Base-by-base conservation (phyloP, 2,113 vertebrate species). In the Xerus inauris region DNA sequence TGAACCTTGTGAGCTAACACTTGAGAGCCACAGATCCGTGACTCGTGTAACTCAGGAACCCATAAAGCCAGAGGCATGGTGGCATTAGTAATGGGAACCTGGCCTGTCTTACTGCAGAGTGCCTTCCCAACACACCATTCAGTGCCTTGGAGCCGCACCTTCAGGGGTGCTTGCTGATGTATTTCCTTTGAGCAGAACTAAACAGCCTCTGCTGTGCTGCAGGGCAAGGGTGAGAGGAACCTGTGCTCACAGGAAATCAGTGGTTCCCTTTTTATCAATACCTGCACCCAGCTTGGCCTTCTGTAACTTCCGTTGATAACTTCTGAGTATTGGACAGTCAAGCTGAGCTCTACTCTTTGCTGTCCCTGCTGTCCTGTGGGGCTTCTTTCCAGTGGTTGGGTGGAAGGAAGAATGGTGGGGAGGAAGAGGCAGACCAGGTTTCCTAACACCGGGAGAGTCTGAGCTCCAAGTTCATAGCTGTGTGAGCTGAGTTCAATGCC, bases 231-330 rank as follows among this genome's bases (percentile, higher is more conserved):
- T 47, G 69, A 86, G 47, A 67, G 59, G 45, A 90, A 82, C 32
- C 13, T 28, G 30, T 2, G 51, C 28, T 90, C 35, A 35, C 92
- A 96, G 92, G 97, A 98, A 97, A 89, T 82, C 35, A 51, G 77
- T 5, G 91, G 90, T 94, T 96, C 96, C 95, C 67, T 35, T 82
- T 94, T 81, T 62, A 91, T 73, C 87, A 62, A 20, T 42, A 49
- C 42, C 30, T 57, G n/a, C n/a, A 47, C 16, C 5, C 12, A 11
- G 3, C 13, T 59, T n/a, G 69, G 73, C 5, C 40, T 13, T 59
- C 51, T 17, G 1, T 7, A 16, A 81, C 54, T 19, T 30, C 69
- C 22, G 20, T 24, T 49, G 17, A 24, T 7, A 51, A 26, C 54
- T 75, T 72, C 51, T 32, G 24, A 7, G 38, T 35, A 24, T 47